Evolutionary conservation across 2,113 vertebrate species (phyloP).

Genomic region (Lynx canadensis): DNA sequence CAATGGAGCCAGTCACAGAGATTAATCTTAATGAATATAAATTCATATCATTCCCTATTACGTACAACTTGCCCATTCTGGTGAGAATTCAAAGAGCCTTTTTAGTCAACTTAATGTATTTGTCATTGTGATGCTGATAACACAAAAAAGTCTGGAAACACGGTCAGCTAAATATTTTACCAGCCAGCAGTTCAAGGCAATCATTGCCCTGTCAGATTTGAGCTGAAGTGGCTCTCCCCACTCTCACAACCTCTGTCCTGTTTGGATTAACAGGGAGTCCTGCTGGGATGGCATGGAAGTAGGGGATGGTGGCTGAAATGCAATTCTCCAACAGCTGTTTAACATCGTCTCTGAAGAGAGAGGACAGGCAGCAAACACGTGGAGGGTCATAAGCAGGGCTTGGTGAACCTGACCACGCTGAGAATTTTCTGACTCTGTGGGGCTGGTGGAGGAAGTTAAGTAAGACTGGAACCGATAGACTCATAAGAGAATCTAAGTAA

Average conservation of each 20-base stretch:
- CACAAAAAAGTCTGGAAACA: neutral
- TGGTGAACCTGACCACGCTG: neutral
- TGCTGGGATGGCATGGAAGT: neutral
- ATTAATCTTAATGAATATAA: constrained; percentile 42
- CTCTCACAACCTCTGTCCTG: neutral
- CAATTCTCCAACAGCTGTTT: neutral
- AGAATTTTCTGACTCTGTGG: neutral
- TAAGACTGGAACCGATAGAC: neutral
- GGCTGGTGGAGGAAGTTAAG: neutral
- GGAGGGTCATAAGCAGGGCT: neutral
- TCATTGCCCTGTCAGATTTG: neutral
- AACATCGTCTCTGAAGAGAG: neutral
- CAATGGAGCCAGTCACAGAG: constrained; percentile 11
- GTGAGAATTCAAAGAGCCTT: constrained; percentile 38
- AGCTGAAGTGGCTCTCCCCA: neutral
- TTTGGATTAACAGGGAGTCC: neutral
- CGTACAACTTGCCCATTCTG: constrained; percentile 1
- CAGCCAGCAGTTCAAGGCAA: neutral
- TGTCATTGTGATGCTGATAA: neutral
- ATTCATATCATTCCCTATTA: neutral
- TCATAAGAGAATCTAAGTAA: neutral
- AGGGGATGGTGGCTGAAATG: neutral
- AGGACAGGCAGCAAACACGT: neutral
- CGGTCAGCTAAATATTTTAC: neutral
- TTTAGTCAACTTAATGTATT: constrained; percentile 32